Base-by-base conservation (phyloP, 2,113 vertebrate species). In the Dipodomys stephensi region DNA sequence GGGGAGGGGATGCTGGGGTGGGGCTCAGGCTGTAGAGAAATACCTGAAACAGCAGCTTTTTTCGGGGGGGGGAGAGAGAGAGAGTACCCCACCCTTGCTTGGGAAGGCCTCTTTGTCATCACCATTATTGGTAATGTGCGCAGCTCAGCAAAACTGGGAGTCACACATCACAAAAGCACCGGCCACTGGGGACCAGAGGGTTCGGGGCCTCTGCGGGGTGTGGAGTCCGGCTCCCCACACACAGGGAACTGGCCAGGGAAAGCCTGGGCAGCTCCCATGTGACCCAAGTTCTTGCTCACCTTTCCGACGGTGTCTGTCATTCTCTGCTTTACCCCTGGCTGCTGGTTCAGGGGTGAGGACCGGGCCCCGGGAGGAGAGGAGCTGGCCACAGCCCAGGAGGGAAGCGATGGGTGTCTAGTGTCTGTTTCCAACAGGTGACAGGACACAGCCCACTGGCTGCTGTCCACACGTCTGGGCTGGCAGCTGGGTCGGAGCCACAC, bases 11-110 rank as follows among this genome's bases (percentile, higher is more conserved):
- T 10, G 1, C 10, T 1, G 3, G 5, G 62, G 72, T 22, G 10
- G 72, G 88, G 67, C 83, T 73, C 32, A 1, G 84, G 62, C 15
- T 1, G 77, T 25, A 28, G 69, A 88, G 53, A 78, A 87, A 88
- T 39, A 23, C 88, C 94, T 94, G 96, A 93, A 93, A 76, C 94
- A 95, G 95, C 96, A 96, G 96, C 92, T 96, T 96, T 96, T 39
- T 39, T 49, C 12, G 10, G 12, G 49, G 49, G 2, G 49, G 12
- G 49, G 49, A 49, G 49, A 49, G 49, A 49, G 49, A 49, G 49
- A 49, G 49, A 62, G 82, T 10, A 39, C 49, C 88, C 90, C 68
- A 0, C 83, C 93, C 93, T 88, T 57, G 39, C 87, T 87, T 62
- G 96, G 90, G 93, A 73, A 96, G 91, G 79, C 65, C 91, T 85